These are phyloP conservation scores for Salvelinus alpinus DNA, from an alignment of 2,113 vertebrate genomes.

Conservation along the genomic window DNA sequence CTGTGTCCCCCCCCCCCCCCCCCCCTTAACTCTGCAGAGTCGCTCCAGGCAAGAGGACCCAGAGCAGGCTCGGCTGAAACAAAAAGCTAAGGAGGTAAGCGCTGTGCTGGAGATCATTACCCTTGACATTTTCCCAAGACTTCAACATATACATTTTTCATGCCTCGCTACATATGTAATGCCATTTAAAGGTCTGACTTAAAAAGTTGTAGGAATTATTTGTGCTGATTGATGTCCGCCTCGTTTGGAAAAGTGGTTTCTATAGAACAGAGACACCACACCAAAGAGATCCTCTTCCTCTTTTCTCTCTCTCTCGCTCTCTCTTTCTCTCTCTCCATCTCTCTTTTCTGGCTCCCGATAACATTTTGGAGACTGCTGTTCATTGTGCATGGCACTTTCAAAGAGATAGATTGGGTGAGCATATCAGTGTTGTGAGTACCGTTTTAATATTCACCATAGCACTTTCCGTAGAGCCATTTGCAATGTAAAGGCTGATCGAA, in stretches of 20 bases:
- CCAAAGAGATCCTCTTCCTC: constrained; percentile 28
- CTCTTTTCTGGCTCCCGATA: neutral
- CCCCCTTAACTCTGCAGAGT: constrained; percentile 76
- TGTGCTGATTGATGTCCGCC: constrained; percentile 84
- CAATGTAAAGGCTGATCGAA: constrained; percentile 47
- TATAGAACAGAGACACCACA: neutral
- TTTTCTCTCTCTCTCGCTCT: neutral
- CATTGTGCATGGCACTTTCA: constrained; percentile 16
- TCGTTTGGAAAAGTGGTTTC: constrained; percentile 76
- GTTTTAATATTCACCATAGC: constrained; percentile 23
- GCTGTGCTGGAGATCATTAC: constrained; percentile 86
- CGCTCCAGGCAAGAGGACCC: constrained; percentile 94
- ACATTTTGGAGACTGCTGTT: constrained; percentile 3
- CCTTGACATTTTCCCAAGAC: constrained; percentile 93
- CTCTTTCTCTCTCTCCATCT: too few relatives aligned
- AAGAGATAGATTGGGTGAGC: constrained; percentile 20
- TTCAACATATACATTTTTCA: constrained; percentile 93
- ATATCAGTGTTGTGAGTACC: constrained; percentile 24
- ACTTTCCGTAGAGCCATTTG: constrained; percentile 47
- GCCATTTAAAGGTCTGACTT: constrained; percentile 93
- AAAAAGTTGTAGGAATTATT: constrained; percentile 93
- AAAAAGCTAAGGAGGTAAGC: constrained; percentile 96
- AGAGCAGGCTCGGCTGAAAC: constrained; percentile 89
- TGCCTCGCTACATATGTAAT: constrained; percentile 92
- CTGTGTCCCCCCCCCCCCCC: constrained; percentile 61